phyloP scores from a whole-genome alignment of 1,140 invertebrate genomes.

The Heliconius hermathena region DNA sequence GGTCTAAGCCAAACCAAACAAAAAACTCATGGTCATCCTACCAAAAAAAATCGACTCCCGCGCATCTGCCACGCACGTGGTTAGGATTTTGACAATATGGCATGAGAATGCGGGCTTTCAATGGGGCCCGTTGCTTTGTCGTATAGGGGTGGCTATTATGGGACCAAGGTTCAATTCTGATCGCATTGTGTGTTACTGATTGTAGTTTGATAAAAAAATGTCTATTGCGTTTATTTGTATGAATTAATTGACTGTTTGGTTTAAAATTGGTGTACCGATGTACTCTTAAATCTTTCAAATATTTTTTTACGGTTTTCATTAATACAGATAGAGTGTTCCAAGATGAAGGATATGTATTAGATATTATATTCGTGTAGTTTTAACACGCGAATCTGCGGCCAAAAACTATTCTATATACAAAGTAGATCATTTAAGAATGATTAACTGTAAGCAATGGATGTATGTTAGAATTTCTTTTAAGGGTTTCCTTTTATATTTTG shows the following conservation, averaged over 20 bases:
- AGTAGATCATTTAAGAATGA: no score
- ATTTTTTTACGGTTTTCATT: background rate
- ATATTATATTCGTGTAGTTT: no score
- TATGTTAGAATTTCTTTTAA: no score
- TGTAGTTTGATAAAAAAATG: background rate
- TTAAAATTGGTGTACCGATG: background rate
- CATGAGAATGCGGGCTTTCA: constrained; percentile 54
- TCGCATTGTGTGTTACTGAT: background rate
- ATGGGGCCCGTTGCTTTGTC: constrained; percentile 39
- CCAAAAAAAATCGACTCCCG: constrained; percentile 46
- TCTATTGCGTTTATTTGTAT: constrained; percentile 1
- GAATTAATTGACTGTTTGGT: background rate
- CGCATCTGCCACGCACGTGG: constrained; percentile 59
- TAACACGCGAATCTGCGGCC: no score
- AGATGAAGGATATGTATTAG: no score
- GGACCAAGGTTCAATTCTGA: constrained; percentile 12
- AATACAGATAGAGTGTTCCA: no score
- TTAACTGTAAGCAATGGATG: no score
- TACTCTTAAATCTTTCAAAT: background rate
- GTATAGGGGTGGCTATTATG: constrained; percentile 32
- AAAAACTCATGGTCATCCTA: constrained; percentile 35
- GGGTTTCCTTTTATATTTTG: no score
- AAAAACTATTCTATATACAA: no score
- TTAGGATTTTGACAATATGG: constrained; percentile 49
- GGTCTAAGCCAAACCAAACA: background rate